Conservation (phyloP, 2,797 vertebrate species). For the Acanthornis magna region DNA sequence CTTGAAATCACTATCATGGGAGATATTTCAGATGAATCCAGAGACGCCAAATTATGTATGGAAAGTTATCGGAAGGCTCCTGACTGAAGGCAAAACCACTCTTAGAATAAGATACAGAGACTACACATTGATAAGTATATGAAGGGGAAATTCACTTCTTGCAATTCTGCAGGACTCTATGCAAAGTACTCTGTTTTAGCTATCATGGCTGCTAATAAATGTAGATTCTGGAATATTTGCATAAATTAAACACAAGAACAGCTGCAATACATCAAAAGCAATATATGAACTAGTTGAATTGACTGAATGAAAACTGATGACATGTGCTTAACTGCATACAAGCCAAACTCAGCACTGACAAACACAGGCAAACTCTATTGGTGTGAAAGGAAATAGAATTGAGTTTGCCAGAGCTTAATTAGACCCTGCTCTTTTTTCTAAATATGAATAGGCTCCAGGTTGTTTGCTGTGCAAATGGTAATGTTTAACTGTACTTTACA, state of each 20-base stretch:
- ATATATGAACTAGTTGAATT: constrained; percentile 28
- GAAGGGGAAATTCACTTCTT: neutral
- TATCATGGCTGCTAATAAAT: constrained; percentile 11
- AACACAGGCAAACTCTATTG: neutral
- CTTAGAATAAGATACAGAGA: neutral
- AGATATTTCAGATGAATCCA: neutral
- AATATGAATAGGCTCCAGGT: constrained; percentile 29
- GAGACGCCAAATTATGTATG: neutral
- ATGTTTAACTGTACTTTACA: neutral
- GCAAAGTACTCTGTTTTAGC: constrained; percentile 6
- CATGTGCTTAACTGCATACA: neutral
- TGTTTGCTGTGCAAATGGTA: constrained; percentile 26
- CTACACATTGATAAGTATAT: neutral
- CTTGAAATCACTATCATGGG: neutral
- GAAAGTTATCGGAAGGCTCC: neutral
- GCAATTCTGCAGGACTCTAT: neutral
- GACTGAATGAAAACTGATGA: constrained; percentile 61
- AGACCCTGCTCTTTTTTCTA: neutral
- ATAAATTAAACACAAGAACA: constrained; percentile 57
- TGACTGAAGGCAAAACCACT: neutral
- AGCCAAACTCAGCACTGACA: constrained; percentile 26
- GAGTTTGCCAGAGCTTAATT: constrained; percentile 29
- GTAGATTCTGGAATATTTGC: constrained; percentile 40
- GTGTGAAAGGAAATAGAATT: constrained; percentile 5
- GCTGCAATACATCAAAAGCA: constrained; percentile 59